Percentiles rank a stretch among this genome's conserved stretches.
These are phyloP conservation scores for Paraplagusia blochii DNA, from an alignment of 2,113 vertebrate species.

Conservation along the genomic window DNA sequence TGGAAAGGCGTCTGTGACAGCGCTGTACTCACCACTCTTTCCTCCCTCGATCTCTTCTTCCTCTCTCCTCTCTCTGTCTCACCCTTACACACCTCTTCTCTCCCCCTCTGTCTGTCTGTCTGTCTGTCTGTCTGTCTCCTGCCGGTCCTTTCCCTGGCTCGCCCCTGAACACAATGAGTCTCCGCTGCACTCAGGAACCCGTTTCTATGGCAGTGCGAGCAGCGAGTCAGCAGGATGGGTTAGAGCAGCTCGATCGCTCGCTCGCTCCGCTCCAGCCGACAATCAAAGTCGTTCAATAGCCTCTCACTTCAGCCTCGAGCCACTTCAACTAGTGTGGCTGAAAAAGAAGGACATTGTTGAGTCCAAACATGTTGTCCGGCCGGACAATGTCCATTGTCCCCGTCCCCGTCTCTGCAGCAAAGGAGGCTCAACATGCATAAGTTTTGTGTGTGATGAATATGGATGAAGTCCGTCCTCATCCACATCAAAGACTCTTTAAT, in stretches of 20 bases:
- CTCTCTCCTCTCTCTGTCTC: slow-evolving; percentile 11
- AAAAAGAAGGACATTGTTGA: neutral
- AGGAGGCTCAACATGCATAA: slow-evolving; percentile 54
- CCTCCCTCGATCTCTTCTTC: slow-evolving; percentile 41
- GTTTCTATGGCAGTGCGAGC: slow-evolving; percentile 78
- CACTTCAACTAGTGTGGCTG: slow-evolving; percentile 37
- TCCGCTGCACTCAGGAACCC: slow-evolving; percentile 64
- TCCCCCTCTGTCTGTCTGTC: neutral
- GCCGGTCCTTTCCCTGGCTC: slow-evolving; percentile 64
- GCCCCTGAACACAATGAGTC: slow-evolving; percentile 73
- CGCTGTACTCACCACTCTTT: slow-evolving; percentile 76
- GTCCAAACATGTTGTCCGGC: slow-evolving; percentile 1
- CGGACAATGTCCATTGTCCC: slow-evolving; percentile 16
- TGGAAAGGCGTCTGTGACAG: slow-evolving; percentile 50
- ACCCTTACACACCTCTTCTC: slow-evolving; percentile 16
- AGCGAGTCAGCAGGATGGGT: slow-evolving; percentile 73
- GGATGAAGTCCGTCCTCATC: slow-evolving; percentile 61
- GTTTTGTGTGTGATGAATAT: slow-evolving; percentile 62
- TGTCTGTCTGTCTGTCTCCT: slow-evolving; percentile 58
- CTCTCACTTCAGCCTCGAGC: slow-evolving; percentile 45
- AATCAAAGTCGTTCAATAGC: slow-evolving; percentile 51
- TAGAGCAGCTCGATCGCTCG: slow-evolving; percentile 68
- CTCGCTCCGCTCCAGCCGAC: slow-evolving; percentile 54
- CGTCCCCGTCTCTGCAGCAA: slow-evolving; percentile 48
- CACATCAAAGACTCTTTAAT: slow-evolving; percentile 81